These are phyloP conservation scores for Petrolisthes manimaculis DNA, from an alignment of 2,888 invertebrate species.

Conservation along the genomic window DNA sequence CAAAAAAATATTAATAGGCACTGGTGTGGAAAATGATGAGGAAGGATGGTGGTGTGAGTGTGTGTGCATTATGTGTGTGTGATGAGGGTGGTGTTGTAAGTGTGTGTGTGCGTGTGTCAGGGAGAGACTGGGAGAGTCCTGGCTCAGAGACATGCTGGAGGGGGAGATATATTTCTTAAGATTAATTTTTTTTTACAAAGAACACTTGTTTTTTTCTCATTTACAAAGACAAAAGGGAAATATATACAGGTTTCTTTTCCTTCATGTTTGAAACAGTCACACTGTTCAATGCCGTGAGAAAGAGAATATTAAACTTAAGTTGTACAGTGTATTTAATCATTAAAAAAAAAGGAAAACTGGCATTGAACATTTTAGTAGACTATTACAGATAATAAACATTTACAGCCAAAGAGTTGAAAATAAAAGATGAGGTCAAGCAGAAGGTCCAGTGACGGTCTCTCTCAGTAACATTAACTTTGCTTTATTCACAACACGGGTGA, in stretches of 20 bases:
- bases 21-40: slow-evolving; percentile 43
- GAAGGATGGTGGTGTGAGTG: not conserved
- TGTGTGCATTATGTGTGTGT: not conserved
- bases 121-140: slow-evolving; percentile 10
- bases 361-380: slow-evolving; percentile 42
- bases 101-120: not conserved
- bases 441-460: slow-evolving; percentile 11
- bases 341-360: slow-evolving; percentile 28
- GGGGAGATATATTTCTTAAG: slow-evolving; percentile 51
- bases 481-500: slow-evolving; percentile 44
- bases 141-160: slow-evolving; percentile 30
- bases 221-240: slow-evolving; percentile 46
- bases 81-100: slow-evolving; percentile 4
- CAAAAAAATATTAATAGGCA: slow-evolving; percentile 39
- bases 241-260: slow-evolving; percentile 52
- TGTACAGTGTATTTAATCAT: slow-evolving; percentile 1
- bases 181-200: slow-evolving; percentile 62
- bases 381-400: slow-evolving; percentile 23
- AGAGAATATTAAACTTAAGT: slow-evolving; percentile 3
- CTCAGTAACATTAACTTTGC: slow-evolving; percentile 5
- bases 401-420: slow-evolving; percentile 14
- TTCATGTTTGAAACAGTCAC: slow-evolving; percentile 38
- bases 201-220: slow-evolving; percentile 54
- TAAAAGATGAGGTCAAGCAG: slow-evolving; percentile 17
- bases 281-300: slow-evolving; percentile 43